Percentiles rank a stretch among this genome's conserved stretches.
Evolutionary conservation across 2,797 vertebrate genomes (phyloP).

Genomic region (Neosalanx taihuensis): DNA sequence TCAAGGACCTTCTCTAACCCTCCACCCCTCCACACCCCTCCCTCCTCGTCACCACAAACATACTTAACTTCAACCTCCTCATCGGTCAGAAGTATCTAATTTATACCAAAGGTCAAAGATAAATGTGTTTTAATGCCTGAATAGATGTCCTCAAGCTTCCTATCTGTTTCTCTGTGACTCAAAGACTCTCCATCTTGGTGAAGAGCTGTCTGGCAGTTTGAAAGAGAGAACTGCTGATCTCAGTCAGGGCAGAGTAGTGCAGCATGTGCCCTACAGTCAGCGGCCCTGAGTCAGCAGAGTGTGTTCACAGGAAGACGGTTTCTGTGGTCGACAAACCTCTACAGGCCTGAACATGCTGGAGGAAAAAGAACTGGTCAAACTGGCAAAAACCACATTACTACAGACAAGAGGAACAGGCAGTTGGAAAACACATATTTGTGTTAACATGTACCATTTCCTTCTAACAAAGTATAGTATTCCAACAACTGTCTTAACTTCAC

Average conservation of each 20-base stretch:
- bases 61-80: background rate
- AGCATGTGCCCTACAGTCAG: constrained; percentile 8
- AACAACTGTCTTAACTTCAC: no score
- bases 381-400: no score
- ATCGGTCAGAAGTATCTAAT: no score
- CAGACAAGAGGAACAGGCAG: no score
- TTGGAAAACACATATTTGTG: no score
- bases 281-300: constrained; percentile 24
- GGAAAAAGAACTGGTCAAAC: no score
- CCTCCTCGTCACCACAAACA: background rate
- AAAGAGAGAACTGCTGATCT: background rate
- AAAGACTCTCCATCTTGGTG: background rate
- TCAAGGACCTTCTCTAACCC: background rate
- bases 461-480: no score
- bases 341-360: no score
- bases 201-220: constrained; percentile 6
- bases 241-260: background rate
- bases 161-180: background rate
- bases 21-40: background rate
- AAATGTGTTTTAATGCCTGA: background rate
- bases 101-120: background rate
- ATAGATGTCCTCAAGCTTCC: background rate
- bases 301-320: background rate
- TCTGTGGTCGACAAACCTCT: background rate
- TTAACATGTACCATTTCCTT: no score